Conservation (phyloP, 2,113 vertebrate species). For the Verasper variegatus region DNA sequence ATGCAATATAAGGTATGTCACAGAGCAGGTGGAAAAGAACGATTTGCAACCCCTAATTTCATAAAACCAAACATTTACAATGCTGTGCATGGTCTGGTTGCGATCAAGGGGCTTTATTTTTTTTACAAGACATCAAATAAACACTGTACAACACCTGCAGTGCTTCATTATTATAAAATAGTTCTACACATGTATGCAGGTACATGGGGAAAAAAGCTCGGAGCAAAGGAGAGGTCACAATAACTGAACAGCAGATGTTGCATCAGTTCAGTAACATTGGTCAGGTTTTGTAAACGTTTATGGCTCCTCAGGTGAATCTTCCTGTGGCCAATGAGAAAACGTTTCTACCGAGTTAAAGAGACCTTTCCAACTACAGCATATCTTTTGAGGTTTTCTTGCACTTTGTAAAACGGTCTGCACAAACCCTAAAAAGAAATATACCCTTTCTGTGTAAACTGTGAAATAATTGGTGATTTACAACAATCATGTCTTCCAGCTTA, state of each 20-base stretch:
- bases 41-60: conserved; percentile 4
- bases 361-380: background rate
- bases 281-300: conserved; percentile 13
- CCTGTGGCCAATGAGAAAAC: conserved; percentile 1
- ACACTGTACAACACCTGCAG: conserved; percentile 21
- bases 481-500: background rate
- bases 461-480: background rate
- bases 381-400: background rate
- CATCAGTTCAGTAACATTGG: conserved; percentile 35
- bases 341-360: conserved; percentile 1
- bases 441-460: too few relatives aligned
- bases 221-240: conserved; percentile 17
- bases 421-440: too few relatives aligned
- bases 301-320: conserved; percentile 10
- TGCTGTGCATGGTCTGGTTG: background rate
- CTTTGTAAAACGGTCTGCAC: background rate
- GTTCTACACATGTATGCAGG: conserved; percentile 15
- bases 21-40: background rate
- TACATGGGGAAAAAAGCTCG: conserved; percentile 5
- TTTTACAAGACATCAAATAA: conserved; percentile 14
- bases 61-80: background rate
- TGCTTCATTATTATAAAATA: conserved; percentile 38
- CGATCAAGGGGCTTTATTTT: background rate
- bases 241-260: conserved; percentile 10
- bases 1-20: too few relatives aligned